Percentiles rank a stretch among this genome's conserved stretches.
phyloP scores from a whole-genome alignment of 1,140 invertebrate species.

The Calephelis virginiensis region DNA sequence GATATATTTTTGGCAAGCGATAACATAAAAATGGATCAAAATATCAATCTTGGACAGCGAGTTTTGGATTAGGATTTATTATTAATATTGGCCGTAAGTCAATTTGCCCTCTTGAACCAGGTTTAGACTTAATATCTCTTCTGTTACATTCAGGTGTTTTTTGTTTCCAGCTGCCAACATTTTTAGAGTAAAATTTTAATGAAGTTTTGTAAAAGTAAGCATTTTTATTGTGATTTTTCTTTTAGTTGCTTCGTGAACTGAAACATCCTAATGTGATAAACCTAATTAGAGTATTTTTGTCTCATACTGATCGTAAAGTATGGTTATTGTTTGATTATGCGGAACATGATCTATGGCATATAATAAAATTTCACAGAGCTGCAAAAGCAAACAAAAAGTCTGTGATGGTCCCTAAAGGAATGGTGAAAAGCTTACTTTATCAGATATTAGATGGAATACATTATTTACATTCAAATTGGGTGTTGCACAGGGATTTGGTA shows the following conservation, averaged over 20 bases:
- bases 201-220: no score
- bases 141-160: no score
- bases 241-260: slow-evolving; percentile 95
- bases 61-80: no score
- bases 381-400: slow-evolving; percentile 99
- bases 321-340: slow-evolving; percentile 99
- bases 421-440: slow-evolving; percentile 98
- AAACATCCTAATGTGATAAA: slow-evolving; percentile 99
- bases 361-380: slow-evolving; percentile 99
- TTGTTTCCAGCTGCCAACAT: no score
- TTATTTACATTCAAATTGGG: slow-evolving; percentile 99
- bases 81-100: no score
- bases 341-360: slow-evolving; percentile 99
- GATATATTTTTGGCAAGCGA: no score
- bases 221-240: slow-evolving; percentile 42
- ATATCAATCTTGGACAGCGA: no score
- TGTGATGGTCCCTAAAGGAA: slow-evolving; percentile 96
- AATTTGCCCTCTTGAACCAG: no score
- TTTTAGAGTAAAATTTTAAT: no score
- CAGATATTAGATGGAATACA: slow-evolving; percentile 99
- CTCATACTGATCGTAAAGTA: slow-evolving; percentile 97
- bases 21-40: no score
- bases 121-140: no score
- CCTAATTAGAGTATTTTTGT: slow-evolving; percentile 97
- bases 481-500: slow-evolving; percentile 98